Evolutionary conservation across 2,797 vertebrate genomes (phyloP), one percentile per base, ranked within the genome.

Genomic region (Melanotaenia trifasciata): DNA sequence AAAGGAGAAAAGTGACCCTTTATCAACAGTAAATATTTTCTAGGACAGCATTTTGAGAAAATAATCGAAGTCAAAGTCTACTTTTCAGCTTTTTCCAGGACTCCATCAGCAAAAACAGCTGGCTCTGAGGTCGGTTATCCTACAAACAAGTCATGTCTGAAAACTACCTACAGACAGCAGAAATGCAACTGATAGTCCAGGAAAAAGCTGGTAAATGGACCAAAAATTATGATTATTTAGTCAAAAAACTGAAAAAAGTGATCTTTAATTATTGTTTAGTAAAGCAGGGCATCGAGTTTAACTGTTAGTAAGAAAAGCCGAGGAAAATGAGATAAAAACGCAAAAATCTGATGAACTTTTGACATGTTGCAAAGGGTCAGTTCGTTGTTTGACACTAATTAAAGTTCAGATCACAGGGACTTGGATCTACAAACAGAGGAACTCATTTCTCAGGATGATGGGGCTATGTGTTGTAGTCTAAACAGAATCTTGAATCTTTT

Each of bases 391-490:
- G 69, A 75, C 57, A 32, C 60, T 66, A 59, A 51, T 35, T 43
- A 43, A 20, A 81, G 66, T 51, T 84, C 63, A 72, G 64, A 70
- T 61, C 57, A 78, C 69, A 79, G 80, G 84, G 83, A 87, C 74
- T 81, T 1, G 66, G n/a, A 78, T 64, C 78, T 80, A 86, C 1
- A 5, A 58, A 38, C 58, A 67, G 88, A 92, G 88, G 85, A 93
- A 94, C 90, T 80, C 80, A 91, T 89, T 92, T 91, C 78, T 90
- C 62, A 76, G 72, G 53, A 73, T 24, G 28, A 38, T 3, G 28
- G 45, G 28, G 36, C 20, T 36, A 33, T 50, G 28, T 24, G 12
- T 58, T 22, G 6, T 18, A 11, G 12, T 14, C 4, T 45, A 14
- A 30, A 56, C 14, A 56, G 51, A 26, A 53, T 10, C 51, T 53